Percentiles rank a stretch among this genome's conserved stretches.
Conservation (phyloP, 2,797 vertebrate genomes). For the Anisognathus igniventris region DNA sequence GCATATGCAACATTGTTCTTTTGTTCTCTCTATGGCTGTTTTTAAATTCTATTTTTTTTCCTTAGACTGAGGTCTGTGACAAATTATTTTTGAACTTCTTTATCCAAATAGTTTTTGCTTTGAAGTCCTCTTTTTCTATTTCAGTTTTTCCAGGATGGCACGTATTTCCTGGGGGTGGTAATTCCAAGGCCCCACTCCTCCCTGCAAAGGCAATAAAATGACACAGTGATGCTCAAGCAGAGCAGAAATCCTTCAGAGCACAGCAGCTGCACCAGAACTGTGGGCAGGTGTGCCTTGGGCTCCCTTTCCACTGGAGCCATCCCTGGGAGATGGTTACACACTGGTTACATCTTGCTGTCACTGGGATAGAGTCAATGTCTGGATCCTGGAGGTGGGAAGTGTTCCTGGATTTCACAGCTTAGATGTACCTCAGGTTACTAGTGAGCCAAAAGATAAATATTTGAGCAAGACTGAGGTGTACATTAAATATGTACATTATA, state of each 20-base stretch:
- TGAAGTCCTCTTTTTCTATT: constrained; percentile 38
- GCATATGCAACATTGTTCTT: not conserved
- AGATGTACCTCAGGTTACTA: not conserved
- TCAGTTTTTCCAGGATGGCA: constrained; percentile 79
- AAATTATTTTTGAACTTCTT: not conserved
- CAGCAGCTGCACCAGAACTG: not conserved
- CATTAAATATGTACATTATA: not conserved
- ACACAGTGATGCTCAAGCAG: not conserved
- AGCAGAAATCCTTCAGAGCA: not conserved
- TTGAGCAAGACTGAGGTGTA: not conserved
- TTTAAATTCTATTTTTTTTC: not conserved
- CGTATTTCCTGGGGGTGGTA: constrained; percentile 84
- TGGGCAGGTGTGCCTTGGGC: not conserved
- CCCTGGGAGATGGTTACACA: not conserved
- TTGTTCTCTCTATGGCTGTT: not conserved
- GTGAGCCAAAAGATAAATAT: constrained; percentile 21
- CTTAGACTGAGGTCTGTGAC: not conserved
- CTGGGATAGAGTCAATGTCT: not conserved
- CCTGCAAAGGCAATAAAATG: constrained; percentile 74
- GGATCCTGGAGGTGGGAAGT: not conserved
- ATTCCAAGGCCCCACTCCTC: constrained; percentile 82
- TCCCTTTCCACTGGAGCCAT: not conserved
- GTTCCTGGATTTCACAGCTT: not conserved
- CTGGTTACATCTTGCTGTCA: not conserved
- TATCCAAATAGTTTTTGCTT: not conserved